phyloP scores from a whole-genome alignment of 2,888 invertebrate species.

The Crocallis elinguaria region DNA sequence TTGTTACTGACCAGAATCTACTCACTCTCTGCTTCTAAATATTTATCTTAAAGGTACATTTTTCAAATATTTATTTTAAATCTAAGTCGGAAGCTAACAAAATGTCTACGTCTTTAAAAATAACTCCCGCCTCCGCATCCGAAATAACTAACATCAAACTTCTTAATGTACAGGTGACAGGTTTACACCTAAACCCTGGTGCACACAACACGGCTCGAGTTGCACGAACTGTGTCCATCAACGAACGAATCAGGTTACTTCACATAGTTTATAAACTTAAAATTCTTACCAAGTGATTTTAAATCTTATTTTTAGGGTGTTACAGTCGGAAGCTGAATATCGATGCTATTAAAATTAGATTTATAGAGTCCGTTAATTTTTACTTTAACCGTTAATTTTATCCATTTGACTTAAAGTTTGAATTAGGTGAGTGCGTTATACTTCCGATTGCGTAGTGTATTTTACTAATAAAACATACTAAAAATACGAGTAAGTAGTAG shows the following conservation, averaged over 20 bases:
- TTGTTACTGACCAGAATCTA: not conserved
- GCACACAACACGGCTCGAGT: conserved; percentile 19
- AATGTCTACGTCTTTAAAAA: not conserved
- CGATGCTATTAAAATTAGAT: not conserved
- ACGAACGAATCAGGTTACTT: conserved; percentile 29
- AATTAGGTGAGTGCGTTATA: not conserved
- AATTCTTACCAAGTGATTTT: not conserved
- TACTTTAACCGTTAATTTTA: not conserved
- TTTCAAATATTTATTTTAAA: not conserved
- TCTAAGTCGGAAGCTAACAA: not conserved
- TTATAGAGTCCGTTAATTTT: not conserved
- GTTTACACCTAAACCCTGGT: conserved; percentile 25
- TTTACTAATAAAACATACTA: conserved; percentile 26
- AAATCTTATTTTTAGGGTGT: not conserved
- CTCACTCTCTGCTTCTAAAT: not conserved
- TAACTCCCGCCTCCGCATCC: not conserved
- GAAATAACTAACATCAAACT: conserved; percentile 10
- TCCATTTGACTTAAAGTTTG: not conserved
- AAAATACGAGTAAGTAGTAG: conserved; percentile 43
- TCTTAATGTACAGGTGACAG: conserved; percentile 26
- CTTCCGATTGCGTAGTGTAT: not conserved
- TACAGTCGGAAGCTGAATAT: not conserved
- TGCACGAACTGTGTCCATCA: conserved; percentile 23
- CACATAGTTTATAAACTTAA: conserved; percentile 1
- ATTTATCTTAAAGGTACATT: conserved; percentile 5